phyloP scores from a whole-genome alignment of 2,797 vertebrate species.

The Pseudochirops corinnae region DNA sequence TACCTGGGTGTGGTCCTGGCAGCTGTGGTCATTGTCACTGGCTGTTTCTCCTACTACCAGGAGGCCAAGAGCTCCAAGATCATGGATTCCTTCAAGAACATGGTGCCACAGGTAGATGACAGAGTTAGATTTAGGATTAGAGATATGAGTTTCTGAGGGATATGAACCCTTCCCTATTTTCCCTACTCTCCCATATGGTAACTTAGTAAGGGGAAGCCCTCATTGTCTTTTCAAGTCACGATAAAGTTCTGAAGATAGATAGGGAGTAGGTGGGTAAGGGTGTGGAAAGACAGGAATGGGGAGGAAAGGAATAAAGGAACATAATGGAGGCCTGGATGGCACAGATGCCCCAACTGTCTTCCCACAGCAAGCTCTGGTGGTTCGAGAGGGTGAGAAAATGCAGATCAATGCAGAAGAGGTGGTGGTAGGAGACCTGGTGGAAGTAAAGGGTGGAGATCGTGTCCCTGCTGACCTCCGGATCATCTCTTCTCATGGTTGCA shows the following conservation, averaged over 20 bases:
- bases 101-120: slow-evolving; percentile 94
- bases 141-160: background rate
- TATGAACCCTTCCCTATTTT: background rate
- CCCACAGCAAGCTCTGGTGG: slow-evolving; percentile 94
- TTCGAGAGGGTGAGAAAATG: slow-evolving; percentile 94
- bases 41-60: slow-evolving; percentile 98
- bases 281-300: background rate
- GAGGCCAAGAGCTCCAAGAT: slow-evolving; percentile 98
- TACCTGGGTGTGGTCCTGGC: slow-evolving; percentile 95
- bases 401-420: slow-evolving; percentile 95
- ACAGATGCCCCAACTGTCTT: background rate
- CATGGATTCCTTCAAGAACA: slow-evolving; percentile 99
- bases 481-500: slow-evolving; percentile 92
- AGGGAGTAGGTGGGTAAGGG: background rate
- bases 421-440: slow-evolving; percentile 95
- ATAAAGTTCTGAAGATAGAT: background rate
- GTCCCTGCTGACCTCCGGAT: slow-evolving; percentile 94
- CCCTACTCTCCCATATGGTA: slow-evolving; percentile 1
- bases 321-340: background rate
- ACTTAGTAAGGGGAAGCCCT: background rate
- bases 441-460: slow-evolving; percentile 95
- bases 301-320: background rate
- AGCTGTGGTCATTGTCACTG: slow-evolving; percentile 95
- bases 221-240: background rate
- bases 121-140: background rate